These are phyloP conservation scores for Stegophylla sp. DNA, from an alignment of 2,888 invertebrate species.

Conservation along the genomic window DNA sequence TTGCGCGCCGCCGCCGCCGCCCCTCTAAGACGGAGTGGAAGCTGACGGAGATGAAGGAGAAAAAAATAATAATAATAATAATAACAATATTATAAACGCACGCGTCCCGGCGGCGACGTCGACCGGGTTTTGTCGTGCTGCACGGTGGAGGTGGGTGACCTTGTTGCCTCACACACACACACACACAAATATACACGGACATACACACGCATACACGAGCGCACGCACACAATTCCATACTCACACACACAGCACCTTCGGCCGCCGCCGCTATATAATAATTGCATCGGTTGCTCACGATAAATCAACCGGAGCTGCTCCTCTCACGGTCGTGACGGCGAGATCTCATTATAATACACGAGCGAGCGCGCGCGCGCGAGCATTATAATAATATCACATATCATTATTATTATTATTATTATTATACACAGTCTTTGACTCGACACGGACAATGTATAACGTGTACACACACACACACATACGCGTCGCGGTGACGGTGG, in stretches of 20 bases:
- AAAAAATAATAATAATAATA: too few relatives aligned
- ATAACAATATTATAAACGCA: constrained; percentile 24
- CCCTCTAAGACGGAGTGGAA: too few relatives aligned
- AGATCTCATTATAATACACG: constrained; percentile 54
- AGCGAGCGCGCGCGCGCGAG: neutral
- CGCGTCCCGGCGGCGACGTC: constrained; percentile 24
- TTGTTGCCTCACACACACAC: constrained; percentile 36
- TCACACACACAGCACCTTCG: constrained; percentile 29
- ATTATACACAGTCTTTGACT: neutral
- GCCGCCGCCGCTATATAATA: constrained; percentile 38
- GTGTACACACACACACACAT: too few relatives aligned
- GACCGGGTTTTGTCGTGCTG: constrained; percentile 56
- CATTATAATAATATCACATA: neutral
- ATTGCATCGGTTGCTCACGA: constrained; percentile 57
- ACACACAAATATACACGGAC: neutral
- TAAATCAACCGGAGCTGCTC: constrained; percentile 53
- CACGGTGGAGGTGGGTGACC: constrained; percentile 54
- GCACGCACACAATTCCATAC: neutral
- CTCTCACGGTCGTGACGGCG: constrained; percentile 57
- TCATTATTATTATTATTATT: too few relatives aligned
- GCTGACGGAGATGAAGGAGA: constrained; percentile 18
- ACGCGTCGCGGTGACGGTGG: neutral
- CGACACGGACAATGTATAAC: constrained; percentile 28
- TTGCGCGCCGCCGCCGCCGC: neutral
- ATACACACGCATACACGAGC: neutral